These are phyloP conservation scores for Synanthedon formicaeformis DNA, from an alignment of 2,888 invertebrate species.

Conservation along the genomic window DNA sequence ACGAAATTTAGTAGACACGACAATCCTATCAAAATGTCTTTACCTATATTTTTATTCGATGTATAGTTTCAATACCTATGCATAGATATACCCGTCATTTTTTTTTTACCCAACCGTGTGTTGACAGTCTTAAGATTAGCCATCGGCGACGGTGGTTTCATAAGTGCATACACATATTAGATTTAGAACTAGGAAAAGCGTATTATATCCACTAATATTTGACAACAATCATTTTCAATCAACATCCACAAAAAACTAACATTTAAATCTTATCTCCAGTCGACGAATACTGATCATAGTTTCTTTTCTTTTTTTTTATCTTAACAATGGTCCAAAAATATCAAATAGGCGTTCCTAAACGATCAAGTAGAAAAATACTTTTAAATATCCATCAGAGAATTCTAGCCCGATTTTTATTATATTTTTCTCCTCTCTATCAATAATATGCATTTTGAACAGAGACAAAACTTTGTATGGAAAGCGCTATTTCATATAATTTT, in stretches of 20 bases:
- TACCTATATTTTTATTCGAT: no score
- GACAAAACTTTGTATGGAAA: no score
- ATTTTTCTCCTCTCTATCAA: conserved; percentile 29
- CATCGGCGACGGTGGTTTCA: no score
- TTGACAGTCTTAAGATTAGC: no score
- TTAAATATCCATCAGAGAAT: conserved; percentile 53
- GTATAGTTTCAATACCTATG: no score
- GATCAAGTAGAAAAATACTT: conserved; percentile 69
- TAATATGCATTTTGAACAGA: conserved; percentile 14
- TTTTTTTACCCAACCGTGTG: no score
- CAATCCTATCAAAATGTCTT: no score
- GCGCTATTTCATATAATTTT: no score
- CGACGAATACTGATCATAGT: conserved; percentile 57
- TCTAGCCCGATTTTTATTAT: conserved; percentile 36
- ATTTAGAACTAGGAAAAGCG: conserved; percentile 44
- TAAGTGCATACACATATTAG: conserved; percentile 26
- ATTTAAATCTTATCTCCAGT: conserved; percentile 8
- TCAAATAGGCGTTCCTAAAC: conserved; percentile 64
- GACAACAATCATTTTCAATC: conserved; percentile 34
- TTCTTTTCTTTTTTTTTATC: conserved; percentile 24
- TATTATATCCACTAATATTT: conserved; percentile 34
- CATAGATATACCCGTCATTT: no score
- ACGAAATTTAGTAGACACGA: no score
- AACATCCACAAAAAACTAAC: conserved; percentile 51
- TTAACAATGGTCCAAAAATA: conserved; percentile 71